Conservation (phyloP, 2,888 invertebrate genomes). For the Arge pagana region DNA sequence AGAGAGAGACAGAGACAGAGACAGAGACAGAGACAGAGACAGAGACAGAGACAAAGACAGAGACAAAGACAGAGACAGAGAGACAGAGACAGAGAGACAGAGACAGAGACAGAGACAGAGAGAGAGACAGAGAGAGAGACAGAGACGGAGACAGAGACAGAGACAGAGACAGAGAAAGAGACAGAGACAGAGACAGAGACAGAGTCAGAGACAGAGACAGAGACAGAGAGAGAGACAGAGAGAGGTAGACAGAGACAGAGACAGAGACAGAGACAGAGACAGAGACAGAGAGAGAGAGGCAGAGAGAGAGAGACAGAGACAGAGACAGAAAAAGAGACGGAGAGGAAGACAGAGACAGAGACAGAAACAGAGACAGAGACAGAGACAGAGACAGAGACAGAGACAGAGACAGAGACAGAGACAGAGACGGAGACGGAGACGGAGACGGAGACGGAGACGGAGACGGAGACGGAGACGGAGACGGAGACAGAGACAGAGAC, state of each 20-base stretch:
- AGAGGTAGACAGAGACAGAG: too few relatives aligned
- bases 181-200: not conserved
- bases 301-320: not conserved
- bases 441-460: slow-evolving; percentile 4
- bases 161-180: not conserved
- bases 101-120: not conserved
- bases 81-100: not conserved
- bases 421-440: not conserved
- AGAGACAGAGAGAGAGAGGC: not conserved
- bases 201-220: not conserved
- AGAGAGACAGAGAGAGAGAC: not conserved
- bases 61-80: too few relatives aligned
- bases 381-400: not conserved
- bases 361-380: too few relatives aligned
- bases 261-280: not conserved
- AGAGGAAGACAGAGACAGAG: too few relatives aligned
- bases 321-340: too few relatives aligned
- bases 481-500: not conserved
- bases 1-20: not conserved
- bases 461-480: not conserved
- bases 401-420: not conserved
- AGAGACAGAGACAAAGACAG: too few relatives aligned
- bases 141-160: too few relatives aligned
- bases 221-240: not conserved
- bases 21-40: not conserved